Evolutionary conservation across 2,113 vertebrate genomes (phyloP).

Genomic region (Onychostruthus taczanowskii): DNA sequence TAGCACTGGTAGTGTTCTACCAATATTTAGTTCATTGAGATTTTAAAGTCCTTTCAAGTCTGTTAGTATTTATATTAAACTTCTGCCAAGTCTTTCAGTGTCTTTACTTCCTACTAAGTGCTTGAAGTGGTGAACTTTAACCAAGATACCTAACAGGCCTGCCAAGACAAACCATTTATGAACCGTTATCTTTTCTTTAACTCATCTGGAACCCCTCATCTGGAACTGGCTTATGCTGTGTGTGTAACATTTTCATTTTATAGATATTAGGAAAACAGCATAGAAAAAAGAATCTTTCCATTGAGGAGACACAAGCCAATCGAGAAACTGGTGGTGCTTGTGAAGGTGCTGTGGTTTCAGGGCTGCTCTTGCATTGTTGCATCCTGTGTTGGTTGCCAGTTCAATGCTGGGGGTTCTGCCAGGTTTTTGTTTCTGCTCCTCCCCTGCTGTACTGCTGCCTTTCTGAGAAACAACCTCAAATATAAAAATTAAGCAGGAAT

Average conservation of each 20-base stretch:
- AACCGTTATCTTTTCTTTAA: not conserved
- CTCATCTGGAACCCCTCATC: not conserved
- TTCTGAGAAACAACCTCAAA: not conserved
- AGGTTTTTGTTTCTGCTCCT: not conserved
- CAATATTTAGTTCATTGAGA: not conserved
- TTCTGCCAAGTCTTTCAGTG: not conserved
- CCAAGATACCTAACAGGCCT: not conserved
- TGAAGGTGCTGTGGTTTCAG: not conserved
- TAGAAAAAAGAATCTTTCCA: not conserved
- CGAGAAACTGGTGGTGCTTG: not conserved
- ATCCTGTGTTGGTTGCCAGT: not conserved
- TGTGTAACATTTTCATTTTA: not conserved
- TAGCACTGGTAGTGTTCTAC: not conserved
- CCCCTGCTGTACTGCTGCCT: not conserved
- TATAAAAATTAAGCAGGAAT: not conserved
- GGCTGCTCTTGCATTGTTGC: not conserved
- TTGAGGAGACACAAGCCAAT: not conserved
- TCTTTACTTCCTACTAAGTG: not conserved
- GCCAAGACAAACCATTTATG: not conserved
- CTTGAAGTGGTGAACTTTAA: not conserved
- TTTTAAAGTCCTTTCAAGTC: not conserved
- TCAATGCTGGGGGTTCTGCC: not conserved
- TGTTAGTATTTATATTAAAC: not conserved
- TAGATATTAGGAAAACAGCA: not conserved
- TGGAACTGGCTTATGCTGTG: not conserved